phyloP scores from a whole-genome alignment of 2,797 vertebrate species.

The Glossophaga mutica region DNA sequence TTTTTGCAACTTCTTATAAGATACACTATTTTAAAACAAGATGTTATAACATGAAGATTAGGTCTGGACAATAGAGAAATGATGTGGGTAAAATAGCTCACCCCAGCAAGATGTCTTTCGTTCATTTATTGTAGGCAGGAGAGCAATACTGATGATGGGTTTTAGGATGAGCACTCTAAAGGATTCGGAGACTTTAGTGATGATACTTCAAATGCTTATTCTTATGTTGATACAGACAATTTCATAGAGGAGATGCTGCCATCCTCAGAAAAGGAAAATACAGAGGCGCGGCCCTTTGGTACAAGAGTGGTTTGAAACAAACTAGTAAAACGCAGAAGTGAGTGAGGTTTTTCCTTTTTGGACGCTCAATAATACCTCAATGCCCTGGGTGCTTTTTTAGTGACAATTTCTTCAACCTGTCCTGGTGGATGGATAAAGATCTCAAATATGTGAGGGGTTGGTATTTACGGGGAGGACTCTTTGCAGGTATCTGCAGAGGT shows the following conservation, averaged over 20 bases:
- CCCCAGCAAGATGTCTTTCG: neutral
- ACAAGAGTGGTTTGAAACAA: neutral
- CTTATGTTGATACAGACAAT: neutral
- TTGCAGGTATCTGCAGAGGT: neutral
- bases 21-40: neutral
- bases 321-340: neutral
- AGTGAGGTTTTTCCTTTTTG: neutral
- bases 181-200: neutral
- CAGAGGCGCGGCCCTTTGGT: neutral
- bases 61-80: neutral
- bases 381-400: neutral
- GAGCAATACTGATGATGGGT: neutral
- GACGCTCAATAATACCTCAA: neutral
- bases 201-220: conserved; percentile 19
- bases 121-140: neutral
- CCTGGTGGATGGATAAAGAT: neutral
- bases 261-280: neutral
- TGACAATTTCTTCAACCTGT: too few relatives aligned
- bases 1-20: neutral
- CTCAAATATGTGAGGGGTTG: neutral
- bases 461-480: neutral
- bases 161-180: neutral
- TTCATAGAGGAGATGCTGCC: neutral
- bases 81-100: neutral
- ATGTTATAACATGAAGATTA: neutral